Percentiles rank a stretch among this genome's conserved stretches.
phyloP scores from a whole-genome alignment of 2,888 invertebrate genomes.

The Zaprionus lineosus region DNA sequence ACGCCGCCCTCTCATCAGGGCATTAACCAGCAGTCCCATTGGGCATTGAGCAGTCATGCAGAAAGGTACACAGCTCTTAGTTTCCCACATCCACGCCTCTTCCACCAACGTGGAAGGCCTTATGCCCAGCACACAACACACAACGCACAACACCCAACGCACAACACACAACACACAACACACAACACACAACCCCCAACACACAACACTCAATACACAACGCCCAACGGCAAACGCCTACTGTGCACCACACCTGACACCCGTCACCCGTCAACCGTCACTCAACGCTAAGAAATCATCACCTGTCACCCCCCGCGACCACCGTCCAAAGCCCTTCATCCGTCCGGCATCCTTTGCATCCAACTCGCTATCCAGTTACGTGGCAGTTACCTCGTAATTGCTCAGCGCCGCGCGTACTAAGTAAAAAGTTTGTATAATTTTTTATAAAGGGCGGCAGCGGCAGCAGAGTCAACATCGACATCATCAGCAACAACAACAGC shows the following conservation, averaged over 20 bases:
- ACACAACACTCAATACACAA: too few species aligned
- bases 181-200: too few species aligned
- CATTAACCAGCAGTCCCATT: slow-evolving; percentile 28
- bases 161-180: too few species aligned
- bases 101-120: too few species aligned
- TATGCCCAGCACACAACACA: too few species aligned
- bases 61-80: slow-evolving; percentile 9
- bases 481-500: slow-evolving; percentile 22
- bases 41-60: slow-evolving; percentile 34
- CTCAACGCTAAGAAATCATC: background rate
- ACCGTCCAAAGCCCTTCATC: too few species aligned
- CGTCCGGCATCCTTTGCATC: too few species aligned
- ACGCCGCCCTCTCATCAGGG: background rate
- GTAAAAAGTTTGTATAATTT: slow-evolving; percentile 76
- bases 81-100: background rate
- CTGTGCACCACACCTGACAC: too few species aligned
- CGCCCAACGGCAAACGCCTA: too few species aligned
- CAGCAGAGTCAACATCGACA: slow-evolving; percentile 10
- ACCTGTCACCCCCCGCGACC: too few species aligned
- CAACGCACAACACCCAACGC: too few species aligned
- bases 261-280: background rate
- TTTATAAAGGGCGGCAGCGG: slow-evolving; percentile 48
- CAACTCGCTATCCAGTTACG: slow-evolving; percentile 1
- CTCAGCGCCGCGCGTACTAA: slow-evolving; percentile 57
- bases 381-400: slow-evolving; percentile 60